phyloP scores from a whole-genome alignment of 64 coral and sea anemone species.

The Porites australiensis region DNA sequence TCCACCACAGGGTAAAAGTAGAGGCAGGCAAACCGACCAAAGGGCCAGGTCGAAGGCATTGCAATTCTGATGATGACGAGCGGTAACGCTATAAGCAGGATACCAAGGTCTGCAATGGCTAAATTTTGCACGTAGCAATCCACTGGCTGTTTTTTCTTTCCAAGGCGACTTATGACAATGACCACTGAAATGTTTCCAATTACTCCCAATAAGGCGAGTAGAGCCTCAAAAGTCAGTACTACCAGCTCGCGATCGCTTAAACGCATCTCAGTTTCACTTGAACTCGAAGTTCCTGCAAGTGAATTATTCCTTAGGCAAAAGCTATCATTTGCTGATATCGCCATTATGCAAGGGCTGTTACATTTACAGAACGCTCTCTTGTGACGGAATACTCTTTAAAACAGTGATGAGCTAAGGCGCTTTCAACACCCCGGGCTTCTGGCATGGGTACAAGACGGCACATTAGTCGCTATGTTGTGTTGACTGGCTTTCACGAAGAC shows the following conservation, averaged over 20 bases:
- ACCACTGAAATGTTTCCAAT: constrained; percentile 42
- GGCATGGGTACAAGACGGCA: too few species aligned
- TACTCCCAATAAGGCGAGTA: constrained; percentile 35
- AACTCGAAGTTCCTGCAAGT: too few species aligned
- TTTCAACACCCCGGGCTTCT: too few species aligned
- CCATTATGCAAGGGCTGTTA: too few species aligned
- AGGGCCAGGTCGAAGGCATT: constrained; percentile 36
- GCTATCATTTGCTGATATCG: too few species aligned
- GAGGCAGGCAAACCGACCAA: constrained; percentile 42
- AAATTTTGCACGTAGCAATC: constrained; percentile 59
- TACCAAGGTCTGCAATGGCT: constrained; percentile 61
- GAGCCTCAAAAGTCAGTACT: neutral
- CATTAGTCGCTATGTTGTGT: too few species aligned
- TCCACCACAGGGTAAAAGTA: constrained; percentile 52
- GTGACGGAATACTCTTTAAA: too few species aligned
- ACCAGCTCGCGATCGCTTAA: neutral
- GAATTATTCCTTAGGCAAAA: too few species aligned
- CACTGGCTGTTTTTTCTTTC: neutral
- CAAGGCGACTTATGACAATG: constrained; percentile 1
- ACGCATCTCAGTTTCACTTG: too few species aligned
- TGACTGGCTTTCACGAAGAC: too few species aligned
- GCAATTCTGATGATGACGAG: constrained; percentile 28
- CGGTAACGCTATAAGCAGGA: constrained; percentile 48
- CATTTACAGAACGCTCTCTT: too few species aligned
- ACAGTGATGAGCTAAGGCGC: too few species aligned